Evolutionary conservation across 1,140 invertebrate species (phyloP).

Genomic region (Formica selysi): DNA sequence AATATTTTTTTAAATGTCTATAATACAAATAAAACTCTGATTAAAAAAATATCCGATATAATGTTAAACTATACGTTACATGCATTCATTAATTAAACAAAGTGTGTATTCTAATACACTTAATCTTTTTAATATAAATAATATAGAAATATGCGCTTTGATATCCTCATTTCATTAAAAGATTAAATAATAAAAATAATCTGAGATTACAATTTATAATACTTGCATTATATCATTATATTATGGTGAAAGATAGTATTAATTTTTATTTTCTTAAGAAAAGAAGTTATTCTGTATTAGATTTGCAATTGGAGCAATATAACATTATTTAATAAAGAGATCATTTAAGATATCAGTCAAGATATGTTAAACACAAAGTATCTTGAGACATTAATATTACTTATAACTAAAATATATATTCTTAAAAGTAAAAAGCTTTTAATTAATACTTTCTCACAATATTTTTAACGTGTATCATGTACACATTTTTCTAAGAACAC

Average conservation of each 20-base stretch:
- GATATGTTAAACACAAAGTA: slow-evolving; percentile 14
- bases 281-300: not conserved
- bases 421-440: slow-evolving; percentile 35
- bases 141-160: too few species aligned
- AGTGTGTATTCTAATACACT: not conserved
- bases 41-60: slow-evolving; percentile 35
- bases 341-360: not conserved
- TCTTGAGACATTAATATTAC: not conserved
- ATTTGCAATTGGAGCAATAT: not conserved
- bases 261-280: not conserved
- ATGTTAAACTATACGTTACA: slow-evolving; percentile 15
- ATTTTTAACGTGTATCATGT: slow-evolving; percentile 35
- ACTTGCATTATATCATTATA: not conserved
- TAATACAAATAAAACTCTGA: slow-evolving; percentile 10
- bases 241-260: not conserved
- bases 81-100: slow-evolving; percentile 15
- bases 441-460: slow-evolving; percentile 21
- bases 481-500: slow-evolving; percentile 42
- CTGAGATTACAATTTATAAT: slow-evolving; percentile 13
- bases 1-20: slow-evolving; percentile 5
- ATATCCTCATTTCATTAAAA: slow-evolving; percentile 39
- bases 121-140: too few species aligned
- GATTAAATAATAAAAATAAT: slow-evolving; percentile 11
- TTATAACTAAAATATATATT: slow-evolving; percentile 37
- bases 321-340: not conserved